phyloP scores from a whole-genome alignment of 2,797 vertebrate genomes.

The Gallinago solitaria region DNA sequence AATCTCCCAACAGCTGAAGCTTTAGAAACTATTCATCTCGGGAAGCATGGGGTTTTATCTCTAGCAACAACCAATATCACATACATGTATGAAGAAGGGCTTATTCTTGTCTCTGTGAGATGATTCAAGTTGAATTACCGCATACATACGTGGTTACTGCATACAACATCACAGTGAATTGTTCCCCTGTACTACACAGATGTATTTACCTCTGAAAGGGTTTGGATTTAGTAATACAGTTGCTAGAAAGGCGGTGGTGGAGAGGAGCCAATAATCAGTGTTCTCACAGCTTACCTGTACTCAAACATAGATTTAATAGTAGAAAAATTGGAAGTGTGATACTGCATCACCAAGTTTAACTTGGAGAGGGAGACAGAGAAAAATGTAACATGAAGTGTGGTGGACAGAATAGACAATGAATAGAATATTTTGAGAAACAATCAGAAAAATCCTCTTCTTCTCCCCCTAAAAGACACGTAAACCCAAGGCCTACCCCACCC shows the following conservation, averaged over 20 bases:
- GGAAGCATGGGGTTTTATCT: neutral
- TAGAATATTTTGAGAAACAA: neutral
- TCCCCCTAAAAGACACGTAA: neutral
- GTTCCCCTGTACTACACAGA: no score
- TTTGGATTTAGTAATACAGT: neutral
- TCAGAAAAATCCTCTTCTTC: neutral
- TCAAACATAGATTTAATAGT: neutral
- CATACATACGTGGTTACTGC: accelerated
- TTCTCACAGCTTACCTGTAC: neutral
- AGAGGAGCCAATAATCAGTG: neutral
- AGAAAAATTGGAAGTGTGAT: neutral
- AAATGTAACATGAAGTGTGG: neutral
- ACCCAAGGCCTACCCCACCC: neutral
- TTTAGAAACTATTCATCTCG: neutral
- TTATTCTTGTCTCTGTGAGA: neutral
- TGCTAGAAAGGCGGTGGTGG: neutral
- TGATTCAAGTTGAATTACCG: accelerated
- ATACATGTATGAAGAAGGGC: neutral
- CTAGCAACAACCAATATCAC: neutral
- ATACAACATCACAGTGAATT: no score
- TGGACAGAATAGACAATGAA: neutral
- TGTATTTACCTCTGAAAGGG: neutral
- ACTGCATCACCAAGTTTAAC: neutral
- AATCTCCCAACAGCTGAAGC: neutral
- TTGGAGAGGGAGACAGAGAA: neutral